A percentile compares a stretch with the other conserved stretches of the same genome.
Conservation (phyloP, 2,888 invertebrate species). For the Lepidocyrtoides sp. region DNA sequence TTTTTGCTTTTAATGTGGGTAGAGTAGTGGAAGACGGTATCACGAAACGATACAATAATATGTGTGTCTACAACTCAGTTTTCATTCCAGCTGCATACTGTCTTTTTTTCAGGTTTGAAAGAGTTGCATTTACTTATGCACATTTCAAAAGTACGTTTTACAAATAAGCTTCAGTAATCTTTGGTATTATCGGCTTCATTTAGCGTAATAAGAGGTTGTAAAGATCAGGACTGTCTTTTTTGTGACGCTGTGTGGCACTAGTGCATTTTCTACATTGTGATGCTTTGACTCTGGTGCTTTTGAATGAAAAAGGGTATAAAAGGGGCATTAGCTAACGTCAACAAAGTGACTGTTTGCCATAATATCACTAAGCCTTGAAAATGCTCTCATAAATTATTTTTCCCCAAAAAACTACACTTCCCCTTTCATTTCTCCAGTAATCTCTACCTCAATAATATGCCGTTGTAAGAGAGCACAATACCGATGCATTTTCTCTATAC, state of each 20-base stretch:
- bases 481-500: neutral
- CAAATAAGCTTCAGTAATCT: conserved; percentile 20
- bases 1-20: neutral
- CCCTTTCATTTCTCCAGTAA: neutral
- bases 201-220: conserved; percentile 31
- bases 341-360: conserved; percentile 56
- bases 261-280: neutral
- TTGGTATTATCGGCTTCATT: conserved; percentile 13
- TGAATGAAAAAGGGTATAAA: neutral
- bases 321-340: conserved; percentile 52
- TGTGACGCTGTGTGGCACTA: neutral
- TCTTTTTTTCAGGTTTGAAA: too few relatives aligned
- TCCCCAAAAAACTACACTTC: conserved; percentile 28
- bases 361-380: conserved; percentile 60
- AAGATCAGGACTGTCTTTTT: conserved; percentile 2
- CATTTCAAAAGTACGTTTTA: neutral
- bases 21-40: neutral
- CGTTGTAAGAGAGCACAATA: neutral
- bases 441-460: neutral
- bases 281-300: neutral
- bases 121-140: too few relatives aligned
- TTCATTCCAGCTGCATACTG: too few relatives aligned
- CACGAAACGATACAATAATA: too few relatives aligned
- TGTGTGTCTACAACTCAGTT: too few relatives aligned
- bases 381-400: conserved; percentile 61